phyloP scores from a whole-genome alignment of 2,113 vertebrate species.

The Cyanoliseus patagonus region DNA sequence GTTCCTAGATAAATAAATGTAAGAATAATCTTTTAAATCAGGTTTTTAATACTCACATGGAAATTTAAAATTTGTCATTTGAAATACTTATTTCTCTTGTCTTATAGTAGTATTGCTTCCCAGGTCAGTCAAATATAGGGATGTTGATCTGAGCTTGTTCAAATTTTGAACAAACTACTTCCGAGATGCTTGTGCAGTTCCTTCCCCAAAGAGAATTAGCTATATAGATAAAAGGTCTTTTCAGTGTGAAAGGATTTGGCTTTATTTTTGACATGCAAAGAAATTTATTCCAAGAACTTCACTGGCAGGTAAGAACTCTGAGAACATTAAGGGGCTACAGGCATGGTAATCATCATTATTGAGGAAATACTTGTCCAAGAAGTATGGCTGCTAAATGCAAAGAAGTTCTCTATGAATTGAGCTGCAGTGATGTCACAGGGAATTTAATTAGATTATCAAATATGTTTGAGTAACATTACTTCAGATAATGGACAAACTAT shows the following conservation, averaged over 20 bases:
- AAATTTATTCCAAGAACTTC: background rate
- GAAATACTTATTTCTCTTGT: background rate
- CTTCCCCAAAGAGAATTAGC: background rate
- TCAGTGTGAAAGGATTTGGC: background rate
- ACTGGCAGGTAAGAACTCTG: background rate
- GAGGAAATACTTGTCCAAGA: background rate
- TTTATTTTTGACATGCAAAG: background rate
- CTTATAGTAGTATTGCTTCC: background rate
- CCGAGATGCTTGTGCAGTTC: background rate
- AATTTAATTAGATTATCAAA: background rate
- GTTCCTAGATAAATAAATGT: background rate
- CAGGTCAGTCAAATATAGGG: background rate
- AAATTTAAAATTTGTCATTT: background rate
- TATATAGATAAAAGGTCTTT: background rate
- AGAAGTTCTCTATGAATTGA: background rate
- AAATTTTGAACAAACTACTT: background rate
- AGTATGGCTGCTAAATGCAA: background rate
- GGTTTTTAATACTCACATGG: background rate
- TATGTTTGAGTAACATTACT: background rate
- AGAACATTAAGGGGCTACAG: background rate
- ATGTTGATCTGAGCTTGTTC: background rate
- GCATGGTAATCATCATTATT: background rate
- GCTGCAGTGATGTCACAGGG: background rate
- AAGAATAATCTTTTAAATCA: background rate
- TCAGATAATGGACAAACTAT: background rate